A percentile compares a stretch with the other conserved stretches of the same genome.
phyloP scores from a whole-genome alignment of 2,113 vertebrate genomes.

The Engystomops pustulosus region DNA sequence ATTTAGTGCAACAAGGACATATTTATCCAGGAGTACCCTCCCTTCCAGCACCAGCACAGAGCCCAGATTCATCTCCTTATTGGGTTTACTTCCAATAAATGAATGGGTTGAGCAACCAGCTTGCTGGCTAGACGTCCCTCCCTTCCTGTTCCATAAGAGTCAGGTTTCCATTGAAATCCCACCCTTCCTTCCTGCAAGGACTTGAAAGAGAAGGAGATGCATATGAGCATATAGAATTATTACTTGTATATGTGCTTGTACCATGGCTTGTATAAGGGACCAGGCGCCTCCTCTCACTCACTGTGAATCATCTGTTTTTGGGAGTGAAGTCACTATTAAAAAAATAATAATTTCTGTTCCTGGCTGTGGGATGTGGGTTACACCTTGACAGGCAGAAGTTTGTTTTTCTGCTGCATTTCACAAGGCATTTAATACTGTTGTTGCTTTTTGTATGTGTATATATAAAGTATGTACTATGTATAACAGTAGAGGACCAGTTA shows the following conservation, averaged over 20 bases:
- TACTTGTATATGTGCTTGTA: conserved; percentile 58
- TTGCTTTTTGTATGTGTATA: neutral
- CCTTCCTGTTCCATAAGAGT: conserved; percentile 86
- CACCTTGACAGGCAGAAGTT: neutral
- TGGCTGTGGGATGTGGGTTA: conserved; percentile 34
- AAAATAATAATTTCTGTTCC: conserved; percentile 15
- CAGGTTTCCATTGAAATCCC: conserved; percentile 76
- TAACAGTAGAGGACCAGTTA: no score
- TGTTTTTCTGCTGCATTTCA: no score
- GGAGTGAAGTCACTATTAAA: conserved; percentile 47
- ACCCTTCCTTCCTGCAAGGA: conserved; percentile 86
- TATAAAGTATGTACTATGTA: no score
- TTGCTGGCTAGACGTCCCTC: conserved; percentile 81
- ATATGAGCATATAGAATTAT: conserved; percentile 40
- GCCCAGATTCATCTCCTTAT: conserved; percentile 85
- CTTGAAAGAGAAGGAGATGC: conserved; percentile 67
- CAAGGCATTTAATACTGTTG: neutral
- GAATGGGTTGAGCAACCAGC: conserved; percentile 83
- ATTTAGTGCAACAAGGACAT: conserved; percentile 82
- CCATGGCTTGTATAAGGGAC: conserved; percentile 39
- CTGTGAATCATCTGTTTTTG: conserved; percentile 59
- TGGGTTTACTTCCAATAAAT: conserved; percentile 78
- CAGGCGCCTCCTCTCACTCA: conserved; percentile 27
- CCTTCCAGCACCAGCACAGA: conserved; percentile 84
- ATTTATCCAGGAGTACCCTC: conserved; percentile 79